Evolutionary conservation across 1,140 invertebrate genomes (phyloP), one percentile per base, ranked within the genome.

Genomic region (Proales similis): DNA sequence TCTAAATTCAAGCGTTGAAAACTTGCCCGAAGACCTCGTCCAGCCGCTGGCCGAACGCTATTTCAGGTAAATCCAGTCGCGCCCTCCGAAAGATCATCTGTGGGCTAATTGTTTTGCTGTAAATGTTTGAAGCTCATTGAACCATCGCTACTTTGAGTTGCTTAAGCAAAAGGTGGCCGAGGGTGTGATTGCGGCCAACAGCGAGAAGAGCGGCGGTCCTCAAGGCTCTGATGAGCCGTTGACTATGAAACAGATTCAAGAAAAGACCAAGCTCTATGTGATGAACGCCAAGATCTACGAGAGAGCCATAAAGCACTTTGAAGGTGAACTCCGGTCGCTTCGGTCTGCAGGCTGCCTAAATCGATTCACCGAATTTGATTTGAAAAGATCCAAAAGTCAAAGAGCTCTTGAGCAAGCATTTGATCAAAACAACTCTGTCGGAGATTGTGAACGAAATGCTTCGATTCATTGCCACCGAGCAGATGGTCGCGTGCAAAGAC

Each of bases 271-370:
- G 70, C 78, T 82, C 17, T 71, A 89, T 9, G 77, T 79, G 68
- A 70, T 81, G 45, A 87, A 90, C 70, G 82, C 89, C 27, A 81
- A 82, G 65, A 74, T 90, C 17, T 92, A 87, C 77, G 85, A 90
- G 60, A 91, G 89, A 74, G 87, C 86, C 4, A 76, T 90, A 0
- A 89, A 87, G 71, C 72, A 78, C 42, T 79, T 82, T 68, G 80
- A 57, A 67, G 74, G 74, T 79, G 64, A 67, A 64, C 64, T n/a
- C n/a, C n/a, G n/a, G n/a, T n/a, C n/a, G n/a, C n/a, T n/a, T n/a
- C n/a, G n/a, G n/a, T n/a, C n/a, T n/a, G n/a, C n/a, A n/a, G n/a
- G n/a, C n/a, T n/a, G n/a, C n/a, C n/a, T n/a, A n/a, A 11, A 19
- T 24, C 38, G 22, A 6, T 53, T 19, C 5, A 11, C 11, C 17